Evolutionary conservation across 2,888 invertebrate genomes (phyloP), one percentile per base, ranked within the genome.

Genomic region (Mythimna pallens): DNA sequence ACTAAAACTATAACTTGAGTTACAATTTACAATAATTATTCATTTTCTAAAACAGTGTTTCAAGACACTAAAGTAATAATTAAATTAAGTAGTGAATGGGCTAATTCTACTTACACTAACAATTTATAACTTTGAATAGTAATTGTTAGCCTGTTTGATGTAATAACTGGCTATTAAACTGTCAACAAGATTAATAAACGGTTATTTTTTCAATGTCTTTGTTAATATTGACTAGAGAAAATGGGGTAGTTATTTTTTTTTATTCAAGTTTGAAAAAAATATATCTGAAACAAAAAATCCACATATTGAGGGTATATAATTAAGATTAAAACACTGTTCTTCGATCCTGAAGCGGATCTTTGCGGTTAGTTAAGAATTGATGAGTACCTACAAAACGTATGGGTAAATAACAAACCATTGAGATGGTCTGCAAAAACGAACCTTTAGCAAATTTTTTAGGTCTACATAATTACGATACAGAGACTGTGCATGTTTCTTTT

Each of bases 81-180:
- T 50, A 17, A 40, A 68, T 50, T 58, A 57, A 36, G 14, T 50
- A 25, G 10, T 55, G 22, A 69, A 43, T 59, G 22, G n/a, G 17
- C 34, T 43, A 43, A 34, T 25, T 59, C 3, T 30, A 52, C 50
- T n/a, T 52, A n/a, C n/a, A 61, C 59, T 57, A 40, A 34, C 22
- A 62, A 57, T 30, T 34, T 73, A 40, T 55, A 50, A 74, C 36
- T 73, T 30, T 20, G 20, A 55, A 25, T n/a, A n/a, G 47, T 54
- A 54, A 43, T 75, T 47, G 25, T 67, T 62, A 67, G 47, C 20
- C 14, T 64, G 34, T 54, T 58, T 30, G 30, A 43, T 67, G 14
- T 67, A 43, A 43, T 75, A 58, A 30, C 34, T 36, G 75, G 34
- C 36, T 58, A 36, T 59, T 64, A 76, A 63, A 14, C 25, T 68